Conservation (phyloP, 2,113 vertebrate genomes). For the Cyprinodon brontotheroides region DNA sequence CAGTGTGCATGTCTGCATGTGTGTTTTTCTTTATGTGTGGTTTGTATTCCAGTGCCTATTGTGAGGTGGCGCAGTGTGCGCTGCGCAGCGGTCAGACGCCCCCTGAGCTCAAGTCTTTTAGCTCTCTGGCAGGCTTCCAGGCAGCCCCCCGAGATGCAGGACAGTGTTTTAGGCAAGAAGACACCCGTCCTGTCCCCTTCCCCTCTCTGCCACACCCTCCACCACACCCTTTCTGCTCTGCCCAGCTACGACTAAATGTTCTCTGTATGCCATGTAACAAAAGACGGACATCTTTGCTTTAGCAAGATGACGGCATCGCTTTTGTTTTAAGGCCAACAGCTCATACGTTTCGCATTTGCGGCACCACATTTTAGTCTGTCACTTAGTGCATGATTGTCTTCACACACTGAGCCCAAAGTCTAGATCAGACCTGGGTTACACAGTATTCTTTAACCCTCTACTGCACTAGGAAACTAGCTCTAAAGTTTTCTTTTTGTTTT, state of each 20-base stretch:
- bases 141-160: conserved; percentile 82
- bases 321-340: conserved; percentile 6
- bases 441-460: conserved; percentile 17
- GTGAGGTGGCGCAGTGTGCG: conserved; percentile 82
- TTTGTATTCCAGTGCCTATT: conserved; percentile 86
- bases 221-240: conserved; percentile 53
- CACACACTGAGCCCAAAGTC: conserved; percentile 56
- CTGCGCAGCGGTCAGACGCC: conserved; percentile 81
- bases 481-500: not conserved
- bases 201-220: conserved; percentile 47
- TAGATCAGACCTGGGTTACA: conserved; percentile 38
- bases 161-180: conserved; percentile 86
- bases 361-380: conserved; percentile 29
- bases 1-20: conserved; percentile 58
- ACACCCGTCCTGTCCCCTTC: conserved; percentile 60
- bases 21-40: conserved; percentile 69
- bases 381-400: conserved; percentile 44
- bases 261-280: conserved; percentile 48
- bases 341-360: conserved; percentile 6
- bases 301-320: conserved; percentile 11
- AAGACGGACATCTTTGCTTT: conserved; percentile 37
- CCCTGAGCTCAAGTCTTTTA: conserved; percentile 85
- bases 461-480: not conserved
- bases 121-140: conserved; percentile 84
- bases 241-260: conserved; percentile 45